Evolutionary conservation across 2,888 invertebrate species (phyloP), one percentile per base, ranked within the genome.

Genomic region (Lymantria dispar): DNA sequence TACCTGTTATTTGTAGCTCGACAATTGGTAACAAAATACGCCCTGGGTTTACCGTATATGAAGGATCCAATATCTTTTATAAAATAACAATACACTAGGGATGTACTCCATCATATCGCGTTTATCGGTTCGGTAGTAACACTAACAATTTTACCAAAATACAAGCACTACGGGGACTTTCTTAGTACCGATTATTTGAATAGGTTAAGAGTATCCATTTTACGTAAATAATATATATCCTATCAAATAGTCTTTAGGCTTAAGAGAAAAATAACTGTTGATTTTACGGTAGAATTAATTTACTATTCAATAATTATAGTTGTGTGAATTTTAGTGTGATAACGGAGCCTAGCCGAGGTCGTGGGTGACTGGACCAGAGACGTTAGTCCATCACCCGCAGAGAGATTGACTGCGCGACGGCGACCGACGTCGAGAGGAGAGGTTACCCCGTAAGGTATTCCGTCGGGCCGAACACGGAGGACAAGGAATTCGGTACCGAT

Each of bases 111-210:
- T 51, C 45, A 58, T 46, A 44, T 47, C 44, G 54, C 45, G 48
- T 60, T 54, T 58, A 61, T 58, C 43, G 53, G 36, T 41, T 43
- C 43, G 29, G 46, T 54, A 60, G 48, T 58, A 59, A 57, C 48
- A 47, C 48, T 54, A 50, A 53, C 58, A 58, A 66, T 62, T 66
- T 58, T 50, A 48, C 56, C 46, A 50, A 58, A 59, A 60, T 58
- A 54, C 56, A 58, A 49, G 45, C 47, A 45, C 51, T 43, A 48
- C 40, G 13, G 50, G 56, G 48, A 52, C 52, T 47, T 54, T 39
- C 61, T 60, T 53, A 56, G 15, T 40, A 56, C 48, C 58, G 48
- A 55, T 62, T 59, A 56, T 47, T 62, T 69, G 67, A 69, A 69
- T 69, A 68, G 63, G 54, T 62, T 47, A 64, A 48, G 45, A 48